Evolutionary conservation across 2,113 vertebrate species (phyloP).

Genomic region (Cinclus cinclus): DNA sequence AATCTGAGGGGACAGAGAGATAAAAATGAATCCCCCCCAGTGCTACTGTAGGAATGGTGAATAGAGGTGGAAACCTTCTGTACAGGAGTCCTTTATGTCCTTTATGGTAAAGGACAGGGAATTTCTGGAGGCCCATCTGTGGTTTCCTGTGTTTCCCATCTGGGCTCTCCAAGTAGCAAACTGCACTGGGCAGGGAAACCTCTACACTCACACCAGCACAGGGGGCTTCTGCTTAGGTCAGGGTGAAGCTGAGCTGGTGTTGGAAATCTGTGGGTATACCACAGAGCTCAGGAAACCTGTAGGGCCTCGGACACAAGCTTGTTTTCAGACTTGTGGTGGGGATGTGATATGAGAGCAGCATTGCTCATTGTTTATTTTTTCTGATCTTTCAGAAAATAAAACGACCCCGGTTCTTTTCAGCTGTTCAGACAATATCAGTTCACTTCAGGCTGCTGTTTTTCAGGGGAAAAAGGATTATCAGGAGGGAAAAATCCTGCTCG

Average conservation of each 20-base stretch:
- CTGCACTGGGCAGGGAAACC: neutral
- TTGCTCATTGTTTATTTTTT: neutral
- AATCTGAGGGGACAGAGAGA: neutral
- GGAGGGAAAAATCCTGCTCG: neutral
- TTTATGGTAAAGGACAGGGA: neutral
- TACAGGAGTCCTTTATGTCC: neutral
- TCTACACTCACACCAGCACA: fast-evolving
- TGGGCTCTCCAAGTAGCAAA: neutral
- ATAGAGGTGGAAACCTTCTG: neutral
- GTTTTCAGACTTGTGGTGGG: neutral
- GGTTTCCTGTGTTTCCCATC: neutral
- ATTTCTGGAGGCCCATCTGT: fast-evolving
- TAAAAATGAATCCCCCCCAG: neutral
- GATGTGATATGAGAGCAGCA: neutral
- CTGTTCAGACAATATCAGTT: neutral
- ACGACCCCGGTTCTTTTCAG: neutral
- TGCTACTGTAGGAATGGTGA: neutral
- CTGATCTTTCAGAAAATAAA: neutral
- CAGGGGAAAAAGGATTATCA: neutral
- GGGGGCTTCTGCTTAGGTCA: fast-evolving
- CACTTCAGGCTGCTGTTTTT: neutral
- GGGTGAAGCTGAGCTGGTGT: fast-evolving
- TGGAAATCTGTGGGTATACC: neutral
- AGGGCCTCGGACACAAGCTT: too few relatives aligned
- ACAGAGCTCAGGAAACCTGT: neutral